Evolutionary conservation across 2,113 vertebrate genomes (phyloP), one percentile per base, ranked within the genome.

Genomic region (Pelobates fuscus): DNA sequence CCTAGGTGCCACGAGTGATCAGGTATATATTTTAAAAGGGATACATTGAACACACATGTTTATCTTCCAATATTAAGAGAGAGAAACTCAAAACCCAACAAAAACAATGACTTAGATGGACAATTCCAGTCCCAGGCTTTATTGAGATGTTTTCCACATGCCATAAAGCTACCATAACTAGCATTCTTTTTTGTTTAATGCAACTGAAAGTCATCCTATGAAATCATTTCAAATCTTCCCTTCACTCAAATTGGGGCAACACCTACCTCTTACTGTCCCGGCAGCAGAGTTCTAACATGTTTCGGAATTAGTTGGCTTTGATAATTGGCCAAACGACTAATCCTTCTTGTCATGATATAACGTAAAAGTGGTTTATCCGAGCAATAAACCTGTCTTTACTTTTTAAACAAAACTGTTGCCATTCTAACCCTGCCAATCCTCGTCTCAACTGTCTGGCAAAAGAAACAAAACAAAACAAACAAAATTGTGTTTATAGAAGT

Each of bases 261-360:
- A 58, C 78, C 78, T 80, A 79, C 37, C 76, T 84, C 82, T 81
- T 71, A 70, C 74, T 83, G 81, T 82, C 85, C 82, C 75, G 66
- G 64, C 10, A 82, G 79, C 78, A 83, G 81, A 85, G 86, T 84
- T 81, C 81, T 66, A 77, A 84, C 87, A 85, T 84, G 88, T 86
- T 88, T 84, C 75, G 78, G 79, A 83, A 85, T 86, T 82, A 84
- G 78, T 81, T 76, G 77, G 70, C 83, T 85, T 86, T 86, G 86
- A 88, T 86, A 79, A 75, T 80, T 78, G 79, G 83, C 87, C 86
- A 85, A 78, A 67, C 49, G 52, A 27, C 60, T 83, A 80, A 87
- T 82, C 86, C 82, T 71, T 61, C 60, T 37, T 72, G 83, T 0
- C 70, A 43, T 3, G 78, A 69, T 70, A 3, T 21, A 77, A 57